Evolutionary conservation across 2,113 vertebrate species (phyloP).

Genomic region (Aythya baeri): DNA sequence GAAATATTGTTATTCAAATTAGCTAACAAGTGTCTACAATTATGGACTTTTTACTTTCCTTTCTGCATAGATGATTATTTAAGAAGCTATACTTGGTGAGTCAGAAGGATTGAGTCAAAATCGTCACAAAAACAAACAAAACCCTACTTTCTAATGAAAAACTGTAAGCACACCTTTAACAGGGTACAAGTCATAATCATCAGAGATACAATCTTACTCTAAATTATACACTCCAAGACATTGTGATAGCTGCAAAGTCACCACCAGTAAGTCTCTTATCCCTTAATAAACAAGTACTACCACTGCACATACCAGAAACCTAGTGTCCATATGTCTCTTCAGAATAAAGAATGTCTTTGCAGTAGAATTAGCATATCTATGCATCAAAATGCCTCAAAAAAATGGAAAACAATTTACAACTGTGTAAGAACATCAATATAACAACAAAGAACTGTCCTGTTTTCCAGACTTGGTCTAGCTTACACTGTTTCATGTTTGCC

Average conservation of each 20-base stretch:
- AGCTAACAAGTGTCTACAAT: not conserved
- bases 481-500: not conserved
- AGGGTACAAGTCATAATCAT: not conserved
- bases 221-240: not conserved
- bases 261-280: not conserved
- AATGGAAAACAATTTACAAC: not conserved
- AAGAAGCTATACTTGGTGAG: not conserved
- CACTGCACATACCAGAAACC: not conserved
- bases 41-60: not conserved
- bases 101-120: not conserved
- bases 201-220: not conserved
- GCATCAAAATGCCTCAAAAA: not conserved
- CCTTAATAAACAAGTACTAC: not conserved
- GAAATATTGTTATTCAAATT: not conserved
- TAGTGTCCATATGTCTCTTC: accelerated
- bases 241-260: not conserved
- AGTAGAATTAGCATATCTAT: not conserved
- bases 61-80: not conserved
- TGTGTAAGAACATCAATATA: not conserved
- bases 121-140: not conserved
- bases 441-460: not conserved
- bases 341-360: not conserved
- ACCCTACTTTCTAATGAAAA: not conserved
- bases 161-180: not conserved
- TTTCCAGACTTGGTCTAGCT: not conserved